Conservation (phyloP, 2,113 vertebrate species). For the Anoplopoma fimbria region DNA sequence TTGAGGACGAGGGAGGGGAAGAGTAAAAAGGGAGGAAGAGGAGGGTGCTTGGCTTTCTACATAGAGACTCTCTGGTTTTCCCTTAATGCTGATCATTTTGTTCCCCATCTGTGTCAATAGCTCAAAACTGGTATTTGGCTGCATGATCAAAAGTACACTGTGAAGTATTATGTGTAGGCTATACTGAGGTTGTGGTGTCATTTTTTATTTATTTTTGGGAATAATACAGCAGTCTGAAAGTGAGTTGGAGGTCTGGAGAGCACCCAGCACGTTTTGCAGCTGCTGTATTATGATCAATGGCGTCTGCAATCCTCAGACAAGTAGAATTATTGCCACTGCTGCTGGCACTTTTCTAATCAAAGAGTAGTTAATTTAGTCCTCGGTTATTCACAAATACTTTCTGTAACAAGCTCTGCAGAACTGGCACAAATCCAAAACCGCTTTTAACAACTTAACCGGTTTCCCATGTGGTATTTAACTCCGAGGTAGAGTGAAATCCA, state of each 20-base stretch:
- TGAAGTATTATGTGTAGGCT: neutral
- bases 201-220: slow-evolving; percentile 12
- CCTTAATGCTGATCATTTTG: neutral
- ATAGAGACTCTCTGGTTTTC: slow-evolving; percentile 22
- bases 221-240: slow-evolving; percentile 9
- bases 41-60: slow-evolving; percentile 28
- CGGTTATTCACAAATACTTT: slow-evolving; percentile 35
- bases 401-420: slow-evolving; percentile 29
- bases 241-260: neutral
- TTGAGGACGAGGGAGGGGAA: slow-evolving; percentile 14
- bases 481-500: slow-evolving; percentile 42
- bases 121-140: neutral
- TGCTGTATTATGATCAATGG: slow-evolving; percentile 27
- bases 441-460: slow-evolving; percentile 58
- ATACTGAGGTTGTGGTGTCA: neutral
- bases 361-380: slow-evolving; percentile 31
- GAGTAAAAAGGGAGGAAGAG: slow-evolving; percentile 9
- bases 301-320: slow-evolving; percentile 26
- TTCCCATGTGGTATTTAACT: slow-evolving; percentile 67
- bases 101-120: neutral
- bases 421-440: slow-evolving; percentile 55
- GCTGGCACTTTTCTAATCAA: slow-evolving; percentile 49
- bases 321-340: slow-evolving; percentile 43
- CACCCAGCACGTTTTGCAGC: slow-evolving; percentile 17
- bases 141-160: neutral